These are phyloP conservation scores for Heteromurus nitidus DNA, from an alignment of 2,888 invertebrate genomes.

Conservation along the genomic window DNA sequence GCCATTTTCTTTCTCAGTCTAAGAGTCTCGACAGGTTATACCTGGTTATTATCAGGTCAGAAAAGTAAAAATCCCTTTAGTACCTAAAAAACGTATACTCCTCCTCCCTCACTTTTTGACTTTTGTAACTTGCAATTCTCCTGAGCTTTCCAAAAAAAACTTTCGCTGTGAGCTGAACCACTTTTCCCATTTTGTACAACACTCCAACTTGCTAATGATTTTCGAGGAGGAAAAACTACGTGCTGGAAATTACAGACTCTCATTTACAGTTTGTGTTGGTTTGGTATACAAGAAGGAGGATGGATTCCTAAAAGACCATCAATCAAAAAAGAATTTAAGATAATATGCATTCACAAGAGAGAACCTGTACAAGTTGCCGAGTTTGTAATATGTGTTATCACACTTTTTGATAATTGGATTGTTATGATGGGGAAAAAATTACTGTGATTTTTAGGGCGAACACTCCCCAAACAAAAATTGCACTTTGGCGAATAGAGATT, in stretches of 20 bases:
- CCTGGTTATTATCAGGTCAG: constrained; percentile 49
- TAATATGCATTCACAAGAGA: too few relatives aligned
- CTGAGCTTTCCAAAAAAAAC: too few relatives aligned
- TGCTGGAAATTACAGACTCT: too few relatives aligned
- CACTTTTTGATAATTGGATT: constrained; percentile 7
- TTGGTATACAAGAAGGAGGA: constrained; percentile 35
- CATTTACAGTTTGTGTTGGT: background rate
- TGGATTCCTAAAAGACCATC: constrained; percentile 54
- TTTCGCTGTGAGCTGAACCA: too few relatives aligned
- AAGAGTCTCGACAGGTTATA: constrained; percentile 21
- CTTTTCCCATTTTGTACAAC: too few relatives aligned
- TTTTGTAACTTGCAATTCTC: background rate
- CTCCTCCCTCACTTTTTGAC: background rate
- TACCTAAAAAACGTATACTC: too few relatives aligned
- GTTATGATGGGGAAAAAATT: background rate
- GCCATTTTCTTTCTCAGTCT: constrained; percentile 39
- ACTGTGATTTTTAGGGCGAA: constrained; percentile 22
- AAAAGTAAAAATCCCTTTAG: background rate
- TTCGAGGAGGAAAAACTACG: too few relatives aligned
- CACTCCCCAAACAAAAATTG: too few relatives aligned
- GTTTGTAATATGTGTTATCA: background rate
- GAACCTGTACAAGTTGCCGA: background rate
- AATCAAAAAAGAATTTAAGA: constrained; percentile 37
- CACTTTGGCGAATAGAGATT: too few relatives aligned
- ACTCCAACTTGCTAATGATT: too few relatives aligned